Evolutionary conservation across 2,113 vertebrate genomes (phyloP), one percentile per base, ranked within the genome.

Genomic region (Dendropsophus ebraccatus): DNA sequence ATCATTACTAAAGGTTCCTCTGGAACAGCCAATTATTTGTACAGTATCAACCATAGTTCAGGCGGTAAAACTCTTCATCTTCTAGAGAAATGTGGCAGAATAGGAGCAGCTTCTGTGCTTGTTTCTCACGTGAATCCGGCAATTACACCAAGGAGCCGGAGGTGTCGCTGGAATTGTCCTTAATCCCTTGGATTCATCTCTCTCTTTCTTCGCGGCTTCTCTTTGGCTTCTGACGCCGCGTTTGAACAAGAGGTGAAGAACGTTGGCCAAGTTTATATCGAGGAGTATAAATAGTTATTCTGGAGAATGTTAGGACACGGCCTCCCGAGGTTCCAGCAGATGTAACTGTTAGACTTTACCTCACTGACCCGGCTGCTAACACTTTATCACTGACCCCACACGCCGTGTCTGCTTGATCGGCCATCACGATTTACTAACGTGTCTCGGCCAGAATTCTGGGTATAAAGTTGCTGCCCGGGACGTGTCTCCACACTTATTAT

Each of bases 201-300:
- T 37, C 12, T 80, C 21, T 62, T 37, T 81, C 35, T 81, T 23
- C n/a, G 19, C 17, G 30, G n/a, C 77, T 58, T 41, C 77, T 41
- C 9, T 80, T 10, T 56, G 58, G 35, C 23, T 58, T 81, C n/a
- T 62, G 32, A 11, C 19, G 12, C 77, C 45, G 37, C 23, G 28
- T 81, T 65, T 56, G 37, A 81, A 81, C 78, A 81, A 28, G 62
- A 81, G 56, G 65, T 47, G 58, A 65, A 32, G 62, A 81, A 41
- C 47, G 35, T 8, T 25, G 14, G 37, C 37, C 58, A 62, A 62
- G 41, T 62, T 47, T 25, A 81, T 52, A 54, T 52, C 30, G 14
- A 21, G 37, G 28, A 21, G 54, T 77, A 4, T 52, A 56, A 52
- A 54, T 79, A 58, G 30, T 37, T 79, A 79, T 35, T 17, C 47